Base-by-base conservation (phyloP, 2,797 vertebrate genomes). In the Taenioides sp. region DNA sequence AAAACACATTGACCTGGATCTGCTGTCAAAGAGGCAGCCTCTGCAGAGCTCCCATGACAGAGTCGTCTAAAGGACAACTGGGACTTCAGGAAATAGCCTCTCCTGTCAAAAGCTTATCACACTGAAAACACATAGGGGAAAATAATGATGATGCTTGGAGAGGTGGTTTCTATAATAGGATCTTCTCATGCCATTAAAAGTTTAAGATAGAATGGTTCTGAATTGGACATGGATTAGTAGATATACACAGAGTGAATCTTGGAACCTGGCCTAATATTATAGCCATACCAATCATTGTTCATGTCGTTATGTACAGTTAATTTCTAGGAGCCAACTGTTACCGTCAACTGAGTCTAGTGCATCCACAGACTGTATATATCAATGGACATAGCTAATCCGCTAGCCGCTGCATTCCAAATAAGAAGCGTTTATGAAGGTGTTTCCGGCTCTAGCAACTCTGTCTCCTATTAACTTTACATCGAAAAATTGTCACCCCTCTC, bases 1-100 rank as follows among this genome's bases (percentile, higher is more conserved):
- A 86, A 92, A 91, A 86, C 80, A 79, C n/a, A 72, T 83, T 92
- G 90, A 91, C 89, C 89, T 92, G 86, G 80, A 87, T 91, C 73
- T 58, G 83, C 73, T 76, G 80, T 88, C 73, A 68, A 70, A 81
- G 80, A 69, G 52, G 74, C 74, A 73, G 82, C 73, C 80, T 78
- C 80, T 80, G 79, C 70, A 72, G 76, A 82, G 80, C 83, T 87
- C 80, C 74, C 28, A 1, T 80, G 61, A 75, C 47, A 31, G 82
- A 83, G 86, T 76, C 84, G 74, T 86, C 75, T 77, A 73, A 66
- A n/a, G 58, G 65, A 67, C 81, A 68, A 18, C 71, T 61, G 81
- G 84, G 82, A 83, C 40, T 3, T 71, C 67, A 78, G 57, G 84
- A 87, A 87, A 82, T 77, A 87, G 79, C 71, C 82, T 69, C 57